Base-by-base conservation (phyloP, 2,888 invertebrate genomes). In the Melinaea menophilus region DNA sequence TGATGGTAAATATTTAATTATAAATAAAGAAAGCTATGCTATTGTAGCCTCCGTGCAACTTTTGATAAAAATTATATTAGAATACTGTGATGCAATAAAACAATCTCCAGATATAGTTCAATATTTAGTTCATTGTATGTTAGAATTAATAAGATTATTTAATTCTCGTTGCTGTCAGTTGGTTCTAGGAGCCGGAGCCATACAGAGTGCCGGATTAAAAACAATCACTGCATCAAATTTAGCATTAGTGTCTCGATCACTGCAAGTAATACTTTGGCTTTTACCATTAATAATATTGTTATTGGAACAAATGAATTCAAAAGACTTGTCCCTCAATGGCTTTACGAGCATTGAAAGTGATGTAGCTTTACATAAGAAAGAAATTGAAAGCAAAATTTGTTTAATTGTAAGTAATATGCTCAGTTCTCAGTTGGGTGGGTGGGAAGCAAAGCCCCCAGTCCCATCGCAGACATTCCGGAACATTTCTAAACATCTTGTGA, bases 361-460 rank as follows among this genome's bases (percentile, higher is more conserved):
- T 83, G 94, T 96, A 78, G 92, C 94, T 68, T 95, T 97, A 78
- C 99, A 99, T 89, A 95, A 98, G 68, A 94, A 95, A 74, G 98
- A 98, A 90, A 95, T 99, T 73, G 96, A 96, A 79, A 94, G 94
- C 77, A 99, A 99, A 92, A 94, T 99, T 72, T 93, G 97, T 70
- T 92, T 94, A 58, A 97, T 99, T 78, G 96, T 99, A 74, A 96
- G 95, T 78, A 95, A 95, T 76, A 94, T 98, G 80, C 91, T 98
- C 56, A 93, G 94, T 58, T 94, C 94, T 67, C 97, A 98, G 77
- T 88, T 99, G 72, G 92, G 92, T 34, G 92, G 94, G 72, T 99
- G 99, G 98, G 97, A 98, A 82, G 97, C 98, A 0, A 95, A 96
- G 76, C 98, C 98, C 31, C 98, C 98, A 0, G 96, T 98, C 76